phyloP scores from a whole-genome alignment of 1,140 invertebrate species.

The Pseudoatta argentina region DNA sequence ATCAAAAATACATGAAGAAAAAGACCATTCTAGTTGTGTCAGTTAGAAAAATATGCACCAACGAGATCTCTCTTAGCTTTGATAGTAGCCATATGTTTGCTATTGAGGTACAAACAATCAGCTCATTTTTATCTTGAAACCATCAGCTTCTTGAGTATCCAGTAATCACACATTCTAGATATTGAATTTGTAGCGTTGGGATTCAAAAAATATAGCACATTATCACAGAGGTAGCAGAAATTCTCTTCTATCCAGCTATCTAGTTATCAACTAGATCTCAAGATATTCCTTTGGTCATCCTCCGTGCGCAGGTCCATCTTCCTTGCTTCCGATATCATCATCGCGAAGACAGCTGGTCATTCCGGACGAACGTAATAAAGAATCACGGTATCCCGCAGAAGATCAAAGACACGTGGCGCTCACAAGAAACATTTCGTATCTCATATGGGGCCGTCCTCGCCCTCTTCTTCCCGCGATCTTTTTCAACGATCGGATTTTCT shows the following conservation, averaged over 20 bases:
- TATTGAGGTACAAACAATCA: background rate
- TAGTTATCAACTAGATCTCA: background rate
- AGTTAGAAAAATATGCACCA: background rate
- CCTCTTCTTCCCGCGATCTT: background rate
- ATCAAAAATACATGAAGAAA: slow-evolving; percentile 2
- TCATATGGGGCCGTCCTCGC: background rate
- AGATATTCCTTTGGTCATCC: slow-evolving; percentile 16
- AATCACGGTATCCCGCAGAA: slow-evolving; percentile 9
- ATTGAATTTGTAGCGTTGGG: background rate
- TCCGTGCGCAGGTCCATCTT: background rate
- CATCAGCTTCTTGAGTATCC: background rate
- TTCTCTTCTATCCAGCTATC: background rate
- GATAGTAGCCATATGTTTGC: background rate
- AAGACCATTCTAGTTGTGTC: background rate
- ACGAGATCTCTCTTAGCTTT: background rate
- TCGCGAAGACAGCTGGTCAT: background rate
- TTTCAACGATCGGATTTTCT: slow-evolving; percentile 36
- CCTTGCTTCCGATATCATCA: slow-evolving; percentile 2
- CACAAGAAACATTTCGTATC: slow-evolving; percentile 26
- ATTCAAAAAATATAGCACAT: background rate
- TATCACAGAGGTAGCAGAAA: background rate
- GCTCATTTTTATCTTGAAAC: background rate
- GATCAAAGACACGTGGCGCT: slow-evolving; percentile 55
- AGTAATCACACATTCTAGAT: background rate
- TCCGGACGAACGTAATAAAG: background rate